Percentiles rank a stretch among this genome's conserved stretches.
phyloP scores from a whole-genome alignment of 2,797 vertebrate genomes.

The Halcyon badia region DNA sequence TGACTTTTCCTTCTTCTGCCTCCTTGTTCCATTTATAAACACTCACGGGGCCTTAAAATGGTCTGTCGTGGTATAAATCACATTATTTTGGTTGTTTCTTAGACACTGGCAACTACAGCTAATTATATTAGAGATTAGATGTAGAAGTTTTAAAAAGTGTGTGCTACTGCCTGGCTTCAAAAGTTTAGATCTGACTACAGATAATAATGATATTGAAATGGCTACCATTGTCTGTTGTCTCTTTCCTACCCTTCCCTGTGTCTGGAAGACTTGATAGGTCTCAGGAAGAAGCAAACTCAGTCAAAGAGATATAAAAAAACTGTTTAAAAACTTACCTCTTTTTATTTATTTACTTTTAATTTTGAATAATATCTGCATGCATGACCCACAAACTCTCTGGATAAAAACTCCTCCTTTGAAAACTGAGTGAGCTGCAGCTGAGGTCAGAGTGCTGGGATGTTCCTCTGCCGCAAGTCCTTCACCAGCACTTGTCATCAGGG shows the following conservation, averaged over 20 bases:
- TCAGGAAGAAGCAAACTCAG: not conserved
- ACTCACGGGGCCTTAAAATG: not conserved
- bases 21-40: not conserved
- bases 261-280: not conserved
- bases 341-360: not conserved
- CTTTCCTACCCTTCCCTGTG: not conserved
- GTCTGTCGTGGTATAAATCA: not conserved
- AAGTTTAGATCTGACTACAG: not conserved
- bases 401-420: not conserved
- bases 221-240: not conserved
- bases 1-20: not conserved
- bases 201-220: not conserved
- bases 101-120: not conserved
- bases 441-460: not conserved
- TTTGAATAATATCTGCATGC: not conserved
- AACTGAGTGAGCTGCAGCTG: not conserved
- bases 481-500: fast-evolving
- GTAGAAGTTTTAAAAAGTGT: fast-evolving
- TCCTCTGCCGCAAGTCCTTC: not conserved
- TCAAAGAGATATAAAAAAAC: not conserved
- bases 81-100: not conserved
- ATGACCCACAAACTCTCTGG: not conserved
- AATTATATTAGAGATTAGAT: not conserved
- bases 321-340: not conserved
- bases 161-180: not conserved